Percentiles rank a stretch among this genome's conserved stretches.
Conservation (phyloP, 2,797 vertebrate genomes). For the Megalops cyprinoides region DNA sequence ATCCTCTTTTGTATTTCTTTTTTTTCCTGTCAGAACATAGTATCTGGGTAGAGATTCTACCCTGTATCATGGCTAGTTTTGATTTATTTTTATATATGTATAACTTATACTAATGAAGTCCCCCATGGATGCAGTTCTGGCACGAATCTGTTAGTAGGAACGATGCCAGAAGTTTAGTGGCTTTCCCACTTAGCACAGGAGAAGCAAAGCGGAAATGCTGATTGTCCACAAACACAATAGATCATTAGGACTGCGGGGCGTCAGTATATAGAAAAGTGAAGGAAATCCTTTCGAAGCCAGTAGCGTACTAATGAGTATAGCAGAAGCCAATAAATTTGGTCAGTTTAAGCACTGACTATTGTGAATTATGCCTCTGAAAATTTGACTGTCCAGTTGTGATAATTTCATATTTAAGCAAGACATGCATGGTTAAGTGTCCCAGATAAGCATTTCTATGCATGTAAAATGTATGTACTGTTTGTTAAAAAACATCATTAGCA, state of each 20-base stretch:
- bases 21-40: too few species aligned
- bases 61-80: too few species aligned
- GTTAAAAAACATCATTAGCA: background rate
- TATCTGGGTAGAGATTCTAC: too few species aligned
- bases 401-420: background rate
- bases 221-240: constrained; percentile 67
- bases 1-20: too few species aligned
- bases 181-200: constrained; percentile 65
- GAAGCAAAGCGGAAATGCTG: constrained; percentile 59
- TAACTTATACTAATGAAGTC: background rate
- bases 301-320: constrained; percentile 42
- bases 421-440: background rate
- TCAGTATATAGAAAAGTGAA: constrained; percentile 45
- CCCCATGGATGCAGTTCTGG: constrained; percentile 47
- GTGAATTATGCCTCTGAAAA: background rate
- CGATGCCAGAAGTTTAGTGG: constrained; percentile 48
- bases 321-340: constrained; percentile 26
- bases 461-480: too few species aligned
- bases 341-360: background rate
- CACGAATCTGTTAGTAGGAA: constrained; percentile 51
- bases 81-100: too few species aligned
- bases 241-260: constrained; percentile 42
- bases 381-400: too few species aligned
- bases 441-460: background rate
- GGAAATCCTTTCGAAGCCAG: constrained; percentile 55